These are phyloP conservation scores for Coreius guichenoti DNA, from an alignment of 2,797 vertebrate species.

Conservation along the genomic window DNA sequence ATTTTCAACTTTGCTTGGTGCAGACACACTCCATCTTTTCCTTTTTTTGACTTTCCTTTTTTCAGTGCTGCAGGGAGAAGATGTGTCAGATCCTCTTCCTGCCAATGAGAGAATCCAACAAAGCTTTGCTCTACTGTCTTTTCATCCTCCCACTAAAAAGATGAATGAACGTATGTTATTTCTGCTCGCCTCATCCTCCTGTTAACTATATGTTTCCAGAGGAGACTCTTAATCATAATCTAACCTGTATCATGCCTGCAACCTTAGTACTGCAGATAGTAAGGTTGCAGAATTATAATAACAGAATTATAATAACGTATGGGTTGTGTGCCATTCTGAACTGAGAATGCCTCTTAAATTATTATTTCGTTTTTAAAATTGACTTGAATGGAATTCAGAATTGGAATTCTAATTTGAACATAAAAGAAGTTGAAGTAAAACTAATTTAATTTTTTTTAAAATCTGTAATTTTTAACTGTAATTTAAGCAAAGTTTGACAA, in stretches of 20 bases:
- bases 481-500: neutral
- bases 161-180: conserved; percentile 51
- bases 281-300: conserved; percentile 8
- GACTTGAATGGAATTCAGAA: neutral
- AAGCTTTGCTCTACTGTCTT: conserved; percentile 46
- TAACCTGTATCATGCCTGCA: conserved; percentile 2
- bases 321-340: neutral
- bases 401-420: neutral
- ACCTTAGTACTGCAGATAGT: neutral
- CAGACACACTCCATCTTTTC: conserved; percentile 41
- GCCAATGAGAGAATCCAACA: conserved; percentile 55
- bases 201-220: conserved; percentile 6
- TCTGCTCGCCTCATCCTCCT: neutral
- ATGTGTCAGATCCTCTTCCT: conserved; percentile 63
- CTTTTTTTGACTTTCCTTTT: conserved; percentile 49
- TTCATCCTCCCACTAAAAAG: conserved; percentile 43
- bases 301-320: neutral
- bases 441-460: neutral
- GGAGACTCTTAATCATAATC: conserved; percentile 3
- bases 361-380: neutral
- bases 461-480: neutral
- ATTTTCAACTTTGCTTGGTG: conserved; percentile 53
- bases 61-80: conserved; percentile 40
- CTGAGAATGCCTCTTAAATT: neutral
- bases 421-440: neutral